Conservation (phyloP, 2,797 vertebrate genomes). For the Lepidocolaptes lacrymiger region DNA sequence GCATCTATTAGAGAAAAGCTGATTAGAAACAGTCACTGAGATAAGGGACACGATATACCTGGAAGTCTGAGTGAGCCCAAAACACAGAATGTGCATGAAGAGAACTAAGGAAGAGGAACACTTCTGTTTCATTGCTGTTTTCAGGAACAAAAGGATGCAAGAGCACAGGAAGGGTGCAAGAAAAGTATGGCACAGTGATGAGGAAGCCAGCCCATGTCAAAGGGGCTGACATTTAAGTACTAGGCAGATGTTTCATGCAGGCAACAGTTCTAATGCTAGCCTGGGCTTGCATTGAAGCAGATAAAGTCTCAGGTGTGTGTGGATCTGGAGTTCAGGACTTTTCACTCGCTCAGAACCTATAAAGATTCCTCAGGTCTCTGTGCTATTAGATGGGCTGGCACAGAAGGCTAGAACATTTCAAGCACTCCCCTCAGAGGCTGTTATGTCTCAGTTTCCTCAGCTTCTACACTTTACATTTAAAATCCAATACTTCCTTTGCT, state of each 20-base stretch:
- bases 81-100: accelerated
- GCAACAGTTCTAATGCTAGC: background rate
- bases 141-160: background rate
- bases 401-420: background rate
- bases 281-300: background rate
- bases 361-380: background rate
- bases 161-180: background rate
- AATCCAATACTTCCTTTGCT: background rate
- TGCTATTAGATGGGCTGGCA: background rate
- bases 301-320: background rate
- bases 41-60: background rate
- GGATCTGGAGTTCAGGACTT: background rate
- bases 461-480: background rate
- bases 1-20: background rate
- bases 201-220: background rate
- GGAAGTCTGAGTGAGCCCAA: background rate
- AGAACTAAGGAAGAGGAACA: background rate
- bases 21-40: background rate
- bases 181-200: background rate
- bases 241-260: background rate
- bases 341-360: background rate
- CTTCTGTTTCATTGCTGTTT: background rate
- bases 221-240: background rate
- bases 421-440: background rate
- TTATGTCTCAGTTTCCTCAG: background rate